Evolutionary conservation across 2,888 invertebrate species (phyloP).

Genomic region (Drosophila ustulata): DNA sequence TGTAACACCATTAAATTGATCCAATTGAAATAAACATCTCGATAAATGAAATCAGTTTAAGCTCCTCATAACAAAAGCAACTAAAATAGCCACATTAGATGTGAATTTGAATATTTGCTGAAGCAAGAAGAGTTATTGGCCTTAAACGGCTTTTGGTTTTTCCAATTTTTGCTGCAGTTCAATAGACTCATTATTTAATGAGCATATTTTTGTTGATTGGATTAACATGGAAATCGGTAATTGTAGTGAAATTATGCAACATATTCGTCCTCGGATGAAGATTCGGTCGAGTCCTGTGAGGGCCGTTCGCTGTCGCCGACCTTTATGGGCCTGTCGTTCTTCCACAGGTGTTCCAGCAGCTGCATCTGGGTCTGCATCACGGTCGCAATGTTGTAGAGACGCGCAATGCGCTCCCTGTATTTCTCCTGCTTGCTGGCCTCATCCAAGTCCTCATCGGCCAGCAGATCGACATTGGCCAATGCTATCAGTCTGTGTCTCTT

Average conservation of each 20-base stretch:
- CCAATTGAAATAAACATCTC: constrained; percentile 9
- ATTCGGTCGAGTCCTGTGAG: too few species aligned
- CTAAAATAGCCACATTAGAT: not conserved
- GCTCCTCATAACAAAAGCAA: not conserved
- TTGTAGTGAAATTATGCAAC: too few species aligned
- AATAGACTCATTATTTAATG: not conserved
- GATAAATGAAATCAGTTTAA: not conserved
- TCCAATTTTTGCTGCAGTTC: not conserved
- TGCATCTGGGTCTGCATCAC: constrained; percentile 50
- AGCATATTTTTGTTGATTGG: not conserved
- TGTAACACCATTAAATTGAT: constrained; percentile 9
- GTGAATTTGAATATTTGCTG: constrained; percentile 8
- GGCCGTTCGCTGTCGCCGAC: too few species aligned
- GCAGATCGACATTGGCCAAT: not conserved
- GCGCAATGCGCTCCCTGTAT: constrained; percentile 42
- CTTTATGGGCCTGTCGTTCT: too few species aligned
- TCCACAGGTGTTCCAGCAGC: constrained; percentile 33
- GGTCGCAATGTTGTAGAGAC: constrained; percentile 30
- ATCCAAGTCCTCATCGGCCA: not conserved
- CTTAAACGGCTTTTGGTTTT: constrained; percentile 26
- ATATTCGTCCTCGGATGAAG: too few species aligned
- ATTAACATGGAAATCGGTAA: too few species aligned
- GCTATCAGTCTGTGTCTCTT: not conserved
- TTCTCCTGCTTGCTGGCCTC: constrained; percentile 11
- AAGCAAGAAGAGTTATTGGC: not conserved